phyloP scores from a whole-genome alignment of 2,113 vertebrate genomes.

The Aspiorhynchus laticeps region DNA sequence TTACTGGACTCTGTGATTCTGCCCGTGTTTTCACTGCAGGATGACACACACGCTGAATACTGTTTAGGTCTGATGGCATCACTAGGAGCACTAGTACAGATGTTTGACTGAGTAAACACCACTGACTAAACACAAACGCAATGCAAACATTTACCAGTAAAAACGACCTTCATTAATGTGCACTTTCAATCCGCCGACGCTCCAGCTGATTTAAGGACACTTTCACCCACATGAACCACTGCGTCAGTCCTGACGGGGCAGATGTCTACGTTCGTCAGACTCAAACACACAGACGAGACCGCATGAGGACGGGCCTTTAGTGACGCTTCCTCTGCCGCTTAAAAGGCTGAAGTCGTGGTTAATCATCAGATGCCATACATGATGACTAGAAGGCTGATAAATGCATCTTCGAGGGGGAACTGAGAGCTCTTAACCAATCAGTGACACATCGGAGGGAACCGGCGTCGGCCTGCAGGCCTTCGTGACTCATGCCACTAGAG shows the following conservation, averaged over 20 bases:
- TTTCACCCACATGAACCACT: constrained; percentile 20
- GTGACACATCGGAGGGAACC: neutral
- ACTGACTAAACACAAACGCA: neutral
- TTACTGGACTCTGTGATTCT: neutral
- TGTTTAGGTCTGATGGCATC: neutral
- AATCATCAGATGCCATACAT: constrained; percentile 38
- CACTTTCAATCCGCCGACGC: neutral
- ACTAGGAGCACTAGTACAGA: neutral
- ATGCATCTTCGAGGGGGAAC: constrained; percentile 5
- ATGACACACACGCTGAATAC: neutral
- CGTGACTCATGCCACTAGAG: constrained; percentile 39
- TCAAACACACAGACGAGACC: constrained; percentile 5
- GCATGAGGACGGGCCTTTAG: constrained; percentile 4
- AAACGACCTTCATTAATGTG: neutral
- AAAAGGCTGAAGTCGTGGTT: constrained; percentile 43
- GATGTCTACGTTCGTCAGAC: constrained; percentile 30
- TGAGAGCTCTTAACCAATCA: constrained; percentile 45
- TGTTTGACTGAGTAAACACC: neutral
- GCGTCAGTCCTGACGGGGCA: constrained; percentile 13
- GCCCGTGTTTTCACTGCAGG: neutral
- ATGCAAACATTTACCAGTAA: neutral
- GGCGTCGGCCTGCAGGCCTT: neutral
- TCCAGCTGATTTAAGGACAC: constrained; percentile 7
- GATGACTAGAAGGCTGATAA: constrained; percentile 34
- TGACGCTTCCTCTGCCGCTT: neutral